phyloP scores from a whole-genome alignment of 2,888 invertebrate genomes.

The Morpho helenor region DNA sequence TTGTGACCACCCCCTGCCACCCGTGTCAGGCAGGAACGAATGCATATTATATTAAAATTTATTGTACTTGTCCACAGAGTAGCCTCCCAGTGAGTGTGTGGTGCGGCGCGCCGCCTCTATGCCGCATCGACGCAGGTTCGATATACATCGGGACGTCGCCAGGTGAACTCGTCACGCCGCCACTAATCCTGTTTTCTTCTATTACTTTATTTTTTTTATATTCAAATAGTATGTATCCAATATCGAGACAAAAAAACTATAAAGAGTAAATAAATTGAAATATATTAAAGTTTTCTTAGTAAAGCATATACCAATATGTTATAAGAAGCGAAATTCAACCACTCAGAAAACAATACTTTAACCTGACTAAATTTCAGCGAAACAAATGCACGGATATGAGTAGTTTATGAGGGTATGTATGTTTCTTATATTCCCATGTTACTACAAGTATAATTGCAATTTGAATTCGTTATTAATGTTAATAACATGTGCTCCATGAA shows the following conservation, averaged over 20 bases:
- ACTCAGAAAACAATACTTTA: slow-evolving; percentile 2
- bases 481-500: too few species aligned
- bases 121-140: slow-evolving; percentile 81
- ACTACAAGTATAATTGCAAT: too few species aligned
- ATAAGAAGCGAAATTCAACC: background rate
- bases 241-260: too few species aligned
- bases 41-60: background rate
- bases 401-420: slow-evolving; percentile 3
- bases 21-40: too few species aligned
- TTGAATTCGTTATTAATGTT: too few species aligned
- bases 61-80: slow-evolving; percentile 47
- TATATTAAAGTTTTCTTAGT: too few species aligned
- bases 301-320: too few species aligned
- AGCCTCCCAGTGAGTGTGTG: slow-evolving; percentile 44
- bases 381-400: slow-evolving; percentile 1
- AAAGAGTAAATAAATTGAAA: too few species aligned
- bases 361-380: slow-evolving; percentile 8
- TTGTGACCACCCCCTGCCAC: too few species aligned
- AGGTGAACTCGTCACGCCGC: slow-evolving; percentile 74
- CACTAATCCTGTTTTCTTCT: slow-evolving; percentile 8
- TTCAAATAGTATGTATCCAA: too few species aligned
- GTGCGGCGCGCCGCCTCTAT: slow-evolving; percentile 61
- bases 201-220: background rate
- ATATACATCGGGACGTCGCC: slow-evolving; percentile 83
- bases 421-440: background rate